Base-by-base conservation (phyloP, 2,797 vertebrate genomes). In the Malurus leucopterus region DNA sequence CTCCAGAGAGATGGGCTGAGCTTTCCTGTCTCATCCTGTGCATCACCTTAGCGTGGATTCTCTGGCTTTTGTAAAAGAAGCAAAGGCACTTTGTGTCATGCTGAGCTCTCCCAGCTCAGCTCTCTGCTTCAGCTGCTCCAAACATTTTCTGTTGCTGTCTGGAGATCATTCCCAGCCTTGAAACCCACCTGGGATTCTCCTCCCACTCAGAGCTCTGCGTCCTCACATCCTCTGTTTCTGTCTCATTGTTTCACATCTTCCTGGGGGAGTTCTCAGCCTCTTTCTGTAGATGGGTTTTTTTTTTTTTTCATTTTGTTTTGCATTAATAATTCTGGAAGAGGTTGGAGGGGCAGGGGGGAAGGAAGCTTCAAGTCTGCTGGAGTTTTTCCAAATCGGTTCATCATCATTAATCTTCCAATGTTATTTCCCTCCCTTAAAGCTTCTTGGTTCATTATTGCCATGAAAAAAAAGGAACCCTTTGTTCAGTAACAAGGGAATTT, bases 401-500 rank as follows among this genome's bases (percentile, higher is more conserved):
- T 91, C 79, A 84, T 89, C 70, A 75, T 89, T 92, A 79, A 93
- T 92, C 82, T 89, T 76, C 67, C 59, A 53, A 5, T 69, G 78
- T 62, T 73, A 72, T 73, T 96, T 83, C 77, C 68, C 38, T 84
- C 34, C 77, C 65, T 93, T 72, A 89, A 94, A 95, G 75, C 74
- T 81, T 86, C 85, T 87, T 51, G 57, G 62, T 87, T 95, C 81
- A 70, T 92, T 83, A 86, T 94, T 93, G 58, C 64, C 44, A 38
- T 1, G 18, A 58, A 92, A 91, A 92, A 87, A 81, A 38, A 84
- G 79, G 71, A 93, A 75, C 59, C 46, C 77, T 93, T 95, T 81
- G 90, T 92, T 91, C 68, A 36, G 85, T 57, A 82, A 71, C 85
- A 77, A 85, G 92, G 84, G 92, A 94, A 93, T 86, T 89, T 38